phyloP scores from a whole-genome alignment of 1,140 invertebrate species.

The Plutomurus gul region DNA sequence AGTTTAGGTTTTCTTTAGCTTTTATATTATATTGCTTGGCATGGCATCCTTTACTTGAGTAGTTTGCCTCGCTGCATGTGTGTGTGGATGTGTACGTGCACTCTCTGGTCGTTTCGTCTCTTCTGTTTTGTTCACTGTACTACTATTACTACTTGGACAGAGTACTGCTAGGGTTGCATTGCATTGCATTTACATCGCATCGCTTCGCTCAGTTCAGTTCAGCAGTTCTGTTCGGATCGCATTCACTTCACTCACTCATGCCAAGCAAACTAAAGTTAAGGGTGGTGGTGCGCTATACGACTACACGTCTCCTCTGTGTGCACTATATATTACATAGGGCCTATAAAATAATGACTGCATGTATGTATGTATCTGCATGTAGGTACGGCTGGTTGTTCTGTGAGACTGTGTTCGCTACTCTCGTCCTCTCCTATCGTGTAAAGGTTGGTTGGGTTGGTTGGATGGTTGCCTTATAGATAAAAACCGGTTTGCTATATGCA shows the following conservation, averaged over 20 bases:
- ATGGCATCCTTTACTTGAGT: background rate
- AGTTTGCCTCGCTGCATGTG: too few species aligned
- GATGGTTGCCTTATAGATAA: background rate
- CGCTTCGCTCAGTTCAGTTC: background rate
- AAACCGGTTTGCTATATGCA: slow-evolving; percentile 13
- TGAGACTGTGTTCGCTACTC: background rate
- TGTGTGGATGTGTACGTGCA: background rate
- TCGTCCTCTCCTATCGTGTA: too few species aligned
- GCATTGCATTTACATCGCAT: slow-evolving; percentile 20
- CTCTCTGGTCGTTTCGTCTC: background rate
- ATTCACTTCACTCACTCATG: slow-evolving; percentile 27
- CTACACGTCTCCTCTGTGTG: too few species aligned
- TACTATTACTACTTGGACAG: too few species aligned
- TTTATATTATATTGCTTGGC: background rate
- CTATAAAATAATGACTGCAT: too few species aligned
- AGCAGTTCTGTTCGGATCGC: slow-evolving; percentile 11
- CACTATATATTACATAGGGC: background rate
- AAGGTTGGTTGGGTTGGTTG: background rate
- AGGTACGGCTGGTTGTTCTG: background rate
- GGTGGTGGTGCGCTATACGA: too few species aligned
- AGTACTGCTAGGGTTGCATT: too few species aligned
- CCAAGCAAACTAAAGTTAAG: slow-evolving; percentile 5
- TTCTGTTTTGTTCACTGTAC: too few species aligned
- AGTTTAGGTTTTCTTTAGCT: background rate
- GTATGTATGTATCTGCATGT: background rate